These are phyloP conservation scores for Mesorhabditis spiculigera DNA, from an alignment of 2,888 invertebrate species.

Conservation along the genomic window DNA sequence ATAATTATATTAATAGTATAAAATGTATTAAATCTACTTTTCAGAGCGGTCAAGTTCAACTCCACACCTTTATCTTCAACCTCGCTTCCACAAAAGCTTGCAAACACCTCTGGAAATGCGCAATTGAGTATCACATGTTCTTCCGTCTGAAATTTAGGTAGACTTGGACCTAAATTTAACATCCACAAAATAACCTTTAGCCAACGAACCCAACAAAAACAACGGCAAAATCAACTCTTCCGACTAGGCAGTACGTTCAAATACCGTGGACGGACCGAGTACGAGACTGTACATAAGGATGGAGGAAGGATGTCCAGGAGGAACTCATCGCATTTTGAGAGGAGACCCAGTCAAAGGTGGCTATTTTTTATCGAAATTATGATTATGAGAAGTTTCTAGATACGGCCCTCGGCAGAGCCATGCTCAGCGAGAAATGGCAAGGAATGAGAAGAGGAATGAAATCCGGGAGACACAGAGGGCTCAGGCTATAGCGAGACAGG, in stretches of 20 bases:
- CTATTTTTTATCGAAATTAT: not conserved
- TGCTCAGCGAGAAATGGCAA: slow-evolving; percentile 19
- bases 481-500: not conserved
- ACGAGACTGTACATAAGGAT: slow-evolving; percentile 68
- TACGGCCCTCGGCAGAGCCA: slow-evolving; percentile 36
- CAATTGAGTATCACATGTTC: slow-evolving; percentile 98
- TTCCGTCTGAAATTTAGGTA: slow-evolving; percentile 71
- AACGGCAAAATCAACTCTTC: slow-evolving; percentile 69
- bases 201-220: slow-evolving; percentile 68
- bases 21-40: slow-evolving; percentile 10
- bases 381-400: slow-evolving; percentile 7
- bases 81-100: slow-evolving; percentile 94
- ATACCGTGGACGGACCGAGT: slow-evolving; percentile 91
- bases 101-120: slow-evolving; percentile 99
- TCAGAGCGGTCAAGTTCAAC: slow-evolving; percentile 67
- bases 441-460: slow-evolving; percentile 19
- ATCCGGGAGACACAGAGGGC: not conserved
- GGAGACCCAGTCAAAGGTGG: slow-evolving; percentile 81
- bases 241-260: slow-evolving; percentile 96
- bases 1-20: not conserved
- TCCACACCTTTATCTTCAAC: slow-evolving; percentile 95
- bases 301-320: slow-evolving; percentile 67
- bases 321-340: slow-evolving; percentile 88
- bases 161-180: not conserved
- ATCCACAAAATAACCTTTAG: slow-evolving; percentile 70